These are phyloP conservation scores for Cydia splendana DNA, from an alignment of 1,140 invertebrate genomes.

Conservation along the genomic window DNA sequence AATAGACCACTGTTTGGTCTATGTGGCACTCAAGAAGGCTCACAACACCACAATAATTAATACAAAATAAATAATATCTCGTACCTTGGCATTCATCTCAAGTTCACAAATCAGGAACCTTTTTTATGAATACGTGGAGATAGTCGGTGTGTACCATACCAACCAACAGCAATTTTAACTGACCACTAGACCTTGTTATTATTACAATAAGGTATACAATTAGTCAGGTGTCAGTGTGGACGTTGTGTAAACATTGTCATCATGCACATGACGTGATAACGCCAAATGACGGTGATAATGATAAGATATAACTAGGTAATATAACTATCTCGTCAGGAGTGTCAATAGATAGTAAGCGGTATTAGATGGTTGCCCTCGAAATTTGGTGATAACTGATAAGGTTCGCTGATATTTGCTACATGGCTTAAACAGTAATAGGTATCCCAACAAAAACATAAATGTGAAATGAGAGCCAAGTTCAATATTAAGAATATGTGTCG, in stretches of 20 bases:
- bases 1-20: too few relatives aligned
- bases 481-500: too few relatives aligned
- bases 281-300: neutral
- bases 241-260: neutral
- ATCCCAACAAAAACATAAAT: too few relatives aligned
- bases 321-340: constrained; percentile 9
- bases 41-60: too few relatives aligned
- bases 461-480: too few relatives aligned
- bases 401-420: neutral
- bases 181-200: neutral
- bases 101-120: neutral
- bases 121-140: neutral
- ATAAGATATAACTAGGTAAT: neutral
- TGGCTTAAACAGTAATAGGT: neutral
- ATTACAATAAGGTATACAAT: neutral
- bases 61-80: neutral
- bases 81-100: constrained; percentile 16
- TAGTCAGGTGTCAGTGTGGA: neutral
- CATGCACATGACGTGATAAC: constrained; percentile 16
- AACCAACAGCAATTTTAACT: neutral
- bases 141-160: neutral
- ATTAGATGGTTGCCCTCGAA: constrained; percentile 1
- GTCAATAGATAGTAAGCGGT: constrained; percentile 22
- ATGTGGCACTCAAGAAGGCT: too few relatives aligned
- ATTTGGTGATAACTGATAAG: constrained; percentile 20